These are phyloP conservation scores for Epirrita christyi DNA, from an alignment of 2,888 invertebrate genomes.

Conservation along the genomic window DNA sequence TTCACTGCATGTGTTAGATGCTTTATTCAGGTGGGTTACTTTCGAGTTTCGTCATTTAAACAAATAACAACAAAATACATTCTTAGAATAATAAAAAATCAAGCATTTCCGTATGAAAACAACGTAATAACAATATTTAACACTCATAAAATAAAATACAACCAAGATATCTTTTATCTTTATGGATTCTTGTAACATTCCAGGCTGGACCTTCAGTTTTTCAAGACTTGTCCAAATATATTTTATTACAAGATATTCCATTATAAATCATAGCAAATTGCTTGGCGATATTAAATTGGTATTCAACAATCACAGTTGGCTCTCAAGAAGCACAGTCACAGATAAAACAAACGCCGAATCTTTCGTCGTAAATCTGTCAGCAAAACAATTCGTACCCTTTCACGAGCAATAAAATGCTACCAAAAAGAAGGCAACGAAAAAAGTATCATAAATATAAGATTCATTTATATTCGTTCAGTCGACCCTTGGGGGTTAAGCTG, in stretches of 20 bases:
- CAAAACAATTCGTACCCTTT: conserved; percentile 84
- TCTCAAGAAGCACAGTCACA: conserved; percentile 66
- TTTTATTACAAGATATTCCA: conserved; percentile 28
- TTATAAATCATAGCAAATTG: conserved; percentile 49
- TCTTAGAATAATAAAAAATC: neutral
- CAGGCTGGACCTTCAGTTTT: conserved; percentile 23
- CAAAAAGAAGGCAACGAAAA: conserved; percentile 77
- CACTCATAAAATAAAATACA: conserved; percentile 29
- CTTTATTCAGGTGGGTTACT: no score
- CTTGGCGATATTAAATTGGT: conserved; percentile 50
- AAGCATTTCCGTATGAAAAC: conserved; percentile 9
- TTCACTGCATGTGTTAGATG: no score
- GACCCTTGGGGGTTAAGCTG: conserved; percentile 67
- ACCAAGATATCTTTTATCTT: conserved; percentile 33
- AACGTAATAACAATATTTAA: conserved; percentile 27
- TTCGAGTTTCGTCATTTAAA: no score
- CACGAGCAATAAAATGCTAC: conserved; percentile 83
- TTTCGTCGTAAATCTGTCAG: conserved; percentile 83
- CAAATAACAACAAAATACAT: no score
- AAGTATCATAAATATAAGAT: conserved; percentile 84
- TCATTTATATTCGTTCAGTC: conserved; percentile 82
- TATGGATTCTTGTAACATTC: conserved; percentile 29
- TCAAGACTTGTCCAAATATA: conserved; percentile 20
- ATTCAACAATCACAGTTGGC: conserved; percentile 59
- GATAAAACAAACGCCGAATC: conserved; percentile 81